Evolutionary conservation across 2,113 vertebrate species (phyloP).

Genomic region (Macheiramphus alcinus): DNA sequence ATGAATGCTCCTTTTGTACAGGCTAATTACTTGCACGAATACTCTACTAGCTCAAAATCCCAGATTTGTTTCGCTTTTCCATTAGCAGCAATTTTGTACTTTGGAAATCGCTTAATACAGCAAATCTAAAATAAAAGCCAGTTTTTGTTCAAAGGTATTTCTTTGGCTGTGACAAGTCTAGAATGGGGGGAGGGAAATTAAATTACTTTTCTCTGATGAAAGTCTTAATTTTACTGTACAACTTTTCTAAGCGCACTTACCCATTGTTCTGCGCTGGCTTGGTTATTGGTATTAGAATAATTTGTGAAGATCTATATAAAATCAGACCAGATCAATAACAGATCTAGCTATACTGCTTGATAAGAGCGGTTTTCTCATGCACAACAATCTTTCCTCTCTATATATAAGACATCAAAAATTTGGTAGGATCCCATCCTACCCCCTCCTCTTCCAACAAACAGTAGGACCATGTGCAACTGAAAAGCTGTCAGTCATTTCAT

Average conservation of each 20-base stretch:
- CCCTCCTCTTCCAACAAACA: not conserved
- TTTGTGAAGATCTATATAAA: not conserved
- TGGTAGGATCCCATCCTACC: not conserved
- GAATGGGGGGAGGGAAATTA: not conserved
- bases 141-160: constrained; percentile 57
- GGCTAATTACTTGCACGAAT: constrained; percentile 65
- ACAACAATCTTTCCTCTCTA: not conserved
- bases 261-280: not conserved
- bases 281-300: not conserved
- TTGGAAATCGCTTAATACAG: constrained; percentile 58
- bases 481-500: not conserved
- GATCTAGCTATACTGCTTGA: not conserved
- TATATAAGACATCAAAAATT: not conserved
- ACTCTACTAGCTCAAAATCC: constrained; percentile 57
- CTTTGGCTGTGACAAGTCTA: not conserved
- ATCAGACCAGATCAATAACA: not conserved
- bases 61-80: constrained; percentile 57
- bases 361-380: not conserved
- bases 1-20: constrained; percentile 63
- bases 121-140: not conserved
- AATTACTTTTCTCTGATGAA: constrained; percentile 43
- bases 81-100: constrained; percentile 51
- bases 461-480: not conserved
- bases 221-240: constrained; percentile 19
- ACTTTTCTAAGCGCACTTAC: not conserved